These are phyloP conservation scores for Stegodyphus mimosarum DNA, from an alignment of 1,140 invertebrate species.

Conservation along the genomic window DNA sequence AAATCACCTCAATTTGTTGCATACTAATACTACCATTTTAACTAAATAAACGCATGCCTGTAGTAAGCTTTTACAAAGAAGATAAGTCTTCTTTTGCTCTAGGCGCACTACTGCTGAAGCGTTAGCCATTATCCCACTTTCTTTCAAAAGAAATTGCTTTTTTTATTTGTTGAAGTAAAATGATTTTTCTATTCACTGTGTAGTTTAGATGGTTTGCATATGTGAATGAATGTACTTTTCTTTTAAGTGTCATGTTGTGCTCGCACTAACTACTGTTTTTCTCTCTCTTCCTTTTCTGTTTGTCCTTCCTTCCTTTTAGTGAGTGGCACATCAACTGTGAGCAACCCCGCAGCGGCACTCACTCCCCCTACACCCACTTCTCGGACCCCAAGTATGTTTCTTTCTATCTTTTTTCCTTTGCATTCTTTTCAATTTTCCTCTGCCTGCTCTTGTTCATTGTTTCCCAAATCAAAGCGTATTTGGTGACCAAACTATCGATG, in stretches of 20 bases:
- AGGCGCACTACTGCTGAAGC: too few relatives aligned
- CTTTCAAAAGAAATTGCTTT: too few relatives aligned
- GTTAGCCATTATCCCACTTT: too few relatives aligned
- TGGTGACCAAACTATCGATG: background rate
- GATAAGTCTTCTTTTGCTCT: too few relatives aligned
- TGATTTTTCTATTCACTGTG: too few relatives aligned
- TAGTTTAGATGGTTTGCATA: too few relatives aligned
- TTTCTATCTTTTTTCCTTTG: constrained; percentile 18
- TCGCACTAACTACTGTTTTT: constrained; percentile 17
- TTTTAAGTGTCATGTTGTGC: background rate
- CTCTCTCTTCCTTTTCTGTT: constrained; percentile 26
- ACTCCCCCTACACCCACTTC: constrained; percentile 51
- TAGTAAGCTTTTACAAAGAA: too few relatives aligned
- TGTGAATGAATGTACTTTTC: background rate
- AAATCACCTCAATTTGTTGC: too few relatives aligned
- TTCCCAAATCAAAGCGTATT: background rate
- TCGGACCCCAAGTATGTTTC: constrained; percentile 55
- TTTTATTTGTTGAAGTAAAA: background rate
- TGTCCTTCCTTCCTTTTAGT: constrained; percentile 22
- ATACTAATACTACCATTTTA: too few relatives aligned
- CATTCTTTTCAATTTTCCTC: background rate
- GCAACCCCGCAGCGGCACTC: constrained; percentile 38
- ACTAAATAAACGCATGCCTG: too few relatives aligned
- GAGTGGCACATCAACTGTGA: constrained; percentile 48
- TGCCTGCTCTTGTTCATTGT: background rate